Evolutionary conservation across 2,113 vertebrate species (phyloP), one percentile per base, ranked within the genome.

Genomic region (Clarias batrachus): DNA sequence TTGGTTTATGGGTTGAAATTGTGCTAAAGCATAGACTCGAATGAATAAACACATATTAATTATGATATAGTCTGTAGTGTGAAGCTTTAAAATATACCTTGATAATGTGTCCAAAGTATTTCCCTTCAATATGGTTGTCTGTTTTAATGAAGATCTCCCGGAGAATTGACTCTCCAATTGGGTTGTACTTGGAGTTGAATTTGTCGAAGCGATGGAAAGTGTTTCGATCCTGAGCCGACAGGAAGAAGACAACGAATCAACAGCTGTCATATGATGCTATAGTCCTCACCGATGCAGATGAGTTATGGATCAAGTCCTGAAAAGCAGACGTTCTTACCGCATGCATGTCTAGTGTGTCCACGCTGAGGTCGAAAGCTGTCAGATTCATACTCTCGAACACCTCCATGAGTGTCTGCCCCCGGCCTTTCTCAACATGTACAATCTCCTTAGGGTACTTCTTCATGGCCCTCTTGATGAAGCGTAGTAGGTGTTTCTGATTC

Each of bases 121-220:
- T 98, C 82, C 98, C 97, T 25, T 96, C 94, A 60, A 97, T 94
- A 11, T 94, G 91, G 94, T 99, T 99, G 94, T 99, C 97, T 0
- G 97, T 98, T 94, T 99, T 99, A 91, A 99, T 97, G 94, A 98
- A 99, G 92, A 99, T 98, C 94, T 99, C 97, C 1, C 98, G 90
- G 73, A 99, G 97, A 87, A 98, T 96, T 77, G 96, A 99, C 91
- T 98, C 97, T 25, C 98, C 98, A 0, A 99, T 97, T 10, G 98
- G 98, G 91, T 99, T 99, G 91, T 99, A 99, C 91, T 99, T 99
- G 56, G 98, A 96, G 4, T 99, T 99, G 95, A 99, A 99, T 90
- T 99, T 99, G 91, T 99, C 98, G 23, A 99, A 99, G 27, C 97
- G 96, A 91, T 99, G 98, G 91, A 99, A 99, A 41, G 98, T 99